Evolutionary conservation across 2,888 invertebrate genomes (phyloP), one percentile per base, ranked within the genome.

Genomic region (Hydroisotoma schaefferi): DNA sequence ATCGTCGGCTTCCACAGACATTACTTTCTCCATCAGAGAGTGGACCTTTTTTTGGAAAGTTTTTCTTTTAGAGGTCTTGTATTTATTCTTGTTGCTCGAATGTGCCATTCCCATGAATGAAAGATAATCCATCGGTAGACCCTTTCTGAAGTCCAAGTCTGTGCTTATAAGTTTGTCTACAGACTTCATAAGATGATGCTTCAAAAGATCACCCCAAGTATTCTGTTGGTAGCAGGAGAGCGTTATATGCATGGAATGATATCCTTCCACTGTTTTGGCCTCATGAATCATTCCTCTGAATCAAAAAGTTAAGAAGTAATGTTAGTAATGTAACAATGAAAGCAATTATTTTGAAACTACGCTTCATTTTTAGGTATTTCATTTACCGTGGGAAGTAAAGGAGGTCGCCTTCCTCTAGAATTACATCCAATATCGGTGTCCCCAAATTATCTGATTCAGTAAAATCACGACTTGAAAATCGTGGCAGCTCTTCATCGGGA

Each of bases 231-330:
- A 94, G 73, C 90, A 87, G 51, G 94, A 95, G 3, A 98, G 79
- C 0, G 98, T 99, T 4, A 98, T 85, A 76, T 99, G 98, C 2
- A 98, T 81, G 1, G 97, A 97, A 79, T 98, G 94, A 27, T 82
- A 80, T 33, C 87, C 85, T 18, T 85, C 82, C 63, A 87, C 81
- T 0, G 94, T 89, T 55, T 83, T 80, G 1, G 87, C 94, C 79
- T 94, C 90, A 76, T 92, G 92, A 55, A 92, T 89, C 25, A 84
- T 86, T 57, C 92, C 92, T 53, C 91, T 57, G 23, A 1, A 22
- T 3, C 20, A 10, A 6, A 27, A 52, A 52, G 40, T 15, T 20
- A 15, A 15, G 28, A 22, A 15, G 15, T 22, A 60, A 38, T n/a
- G 28, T 12, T 28, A 15, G 6, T 28, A 48, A 48, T 25, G 23